A percentile compares a stretch with the other conserved stretches of the same genome.
phyloP scores from a whole-genome alignment of 2,888 invertebrate species.

The Geotrupes spiniger region DNA sequence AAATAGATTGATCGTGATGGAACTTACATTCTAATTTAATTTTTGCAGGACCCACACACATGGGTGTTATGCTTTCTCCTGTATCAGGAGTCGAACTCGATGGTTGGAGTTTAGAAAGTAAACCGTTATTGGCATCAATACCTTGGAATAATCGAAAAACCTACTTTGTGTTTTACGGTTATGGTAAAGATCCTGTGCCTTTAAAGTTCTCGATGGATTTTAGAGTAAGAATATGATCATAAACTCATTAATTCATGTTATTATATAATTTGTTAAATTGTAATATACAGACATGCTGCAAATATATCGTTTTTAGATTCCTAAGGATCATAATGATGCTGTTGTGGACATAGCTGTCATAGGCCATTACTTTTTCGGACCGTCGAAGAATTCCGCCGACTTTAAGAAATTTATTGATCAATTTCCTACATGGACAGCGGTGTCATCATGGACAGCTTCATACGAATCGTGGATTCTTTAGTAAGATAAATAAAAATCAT shows the following conservation, averaged over 20 bases:
- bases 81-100: slow-evolving; percentile 54
- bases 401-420: slow-evolving; percentile 56
- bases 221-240: slow-evolving; percentile 50
- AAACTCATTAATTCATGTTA: too few relatives aligned
- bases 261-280: background rate
- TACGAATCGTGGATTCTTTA: slow-evolving; percentile 59
- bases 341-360: slow-evolving; percentile 58
- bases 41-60: slow-evolving; percentile 63
- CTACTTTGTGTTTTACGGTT: slow-evolving; percentile 68
- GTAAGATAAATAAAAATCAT: slow-evolving; percentile 14
- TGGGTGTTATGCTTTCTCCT: slow-evolving; percentile 64
- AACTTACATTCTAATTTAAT: slow-evolving; percentile 16
- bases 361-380: slow-evolving; percentile 60
- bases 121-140: slow-evolving; percentile 56
- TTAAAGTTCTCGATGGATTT: slow-evolving; percentile 61
- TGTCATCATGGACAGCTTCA: slow-evolving; percentile 68
- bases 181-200: slow-evolving; percentile 57
- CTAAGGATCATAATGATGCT: slow-evolving; percentile 47
- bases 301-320: slow-evolving; percentile 43
- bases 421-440: slow-evolving; percentile 65
- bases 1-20: slow-evolving; percentile 22
- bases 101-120: slow-evolving; percentile 59
- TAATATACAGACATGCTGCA: background rate
- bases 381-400: slow-evolving; percentile 52
- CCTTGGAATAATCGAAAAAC: slow-evolving; percentile 58